Percentiles rank a stretch among this genome's conserved stretches.
phyloP scores from a whole-genome alignment of 2,797 vertebrate species.

The Molossus alvarezi region DNA sequence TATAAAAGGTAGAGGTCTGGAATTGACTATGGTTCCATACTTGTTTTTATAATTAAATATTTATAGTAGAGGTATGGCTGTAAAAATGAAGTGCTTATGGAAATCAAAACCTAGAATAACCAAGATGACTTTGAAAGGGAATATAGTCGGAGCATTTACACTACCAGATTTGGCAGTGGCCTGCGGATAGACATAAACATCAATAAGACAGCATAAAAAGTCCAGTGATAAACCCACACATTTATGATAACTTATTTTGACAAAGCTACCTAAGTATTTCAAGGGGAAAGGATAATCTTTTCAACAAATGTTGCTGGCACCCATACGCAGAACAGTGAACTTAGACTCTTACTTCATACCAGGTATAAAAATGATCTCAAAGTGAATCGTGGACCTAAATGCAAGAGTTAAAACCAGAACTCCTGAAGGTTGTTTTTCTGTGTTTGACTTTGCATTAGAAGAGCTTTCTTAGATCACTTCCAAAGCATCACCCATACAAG shows the following conservation, averaged over 20 bases:
- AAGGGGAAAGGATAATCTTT: neutral
- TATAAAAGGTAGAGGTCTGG: neutral
- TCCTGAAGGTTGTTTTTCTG: neutral
- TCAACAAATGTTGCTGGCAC: neutral
- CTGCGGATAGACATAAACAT: neutral
- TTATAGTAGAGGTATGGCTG: neutral
- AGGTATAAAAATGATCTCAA: neutral
- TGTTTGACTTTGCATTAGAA: neutral
- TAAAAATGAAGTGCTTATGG: neutral
- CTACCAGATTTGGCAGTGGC: neutral
- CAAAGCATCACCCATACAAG: neutral
- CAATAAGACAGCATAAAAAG: constrained; percentile 8
- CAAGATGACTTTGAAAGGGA: constrained; percentile 6
- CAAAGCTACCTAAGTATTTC: neutral
- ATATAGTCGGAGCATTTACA: neutral
- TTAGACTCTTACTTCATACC: neutral
- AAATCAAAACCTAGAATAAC: neutral
- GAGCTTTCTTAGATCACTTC: neutral
- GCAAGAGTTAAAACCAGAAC: constrained; percentile 3
- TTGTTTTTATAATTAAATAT: constrained; percentile 34
- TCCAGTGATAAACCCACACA: neutral
- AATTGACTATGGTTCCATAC: neutral
- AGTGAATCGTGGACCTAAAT: neutral
- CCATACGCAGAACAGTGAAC: neutral
- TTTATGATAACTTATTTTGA: constrained; percentile 22